phyloP scores from a whole-genome alignment of 2,888 invertebrate species.

The Leucozona laternaria region DNA sequence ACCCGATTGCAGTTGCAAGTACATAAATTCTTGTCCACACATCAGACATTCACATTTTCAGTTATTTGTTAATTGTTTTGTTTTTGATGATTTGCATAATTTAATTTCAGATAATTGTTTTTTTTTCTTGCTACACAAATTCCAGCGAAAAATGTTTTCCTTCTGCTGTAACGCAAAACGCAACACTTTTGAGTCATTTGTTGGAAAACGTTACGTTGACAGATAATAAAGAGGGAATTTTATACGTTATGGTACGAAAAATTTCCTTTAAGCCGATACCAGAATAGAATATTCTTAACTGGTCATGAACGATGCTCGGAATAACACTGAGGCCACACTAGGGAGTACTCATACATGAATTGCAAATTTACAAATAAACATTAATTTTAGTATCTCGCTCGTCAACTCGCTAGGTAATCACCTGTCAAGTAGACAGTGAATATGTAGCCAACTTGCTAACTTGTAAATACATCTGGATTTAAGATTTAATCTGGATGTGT shows the following conservation, averaged over 20 bases:
- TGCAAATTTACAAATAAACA: too few species aligned
- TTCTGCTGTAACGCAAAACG: slow-evolving; percentile 65
- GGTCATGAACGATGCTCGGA: too few species aligned
- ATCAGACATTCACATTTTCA: slow-evolving; percentile 55
- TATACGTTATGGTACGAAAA: neutral
- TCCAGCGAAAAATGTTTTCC: slow-evolving; percentile 70
- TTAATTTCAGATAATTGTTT: slow-evolving; percentile 48
- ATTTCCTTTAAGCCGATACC: neutral
- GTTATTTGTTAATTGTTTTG: slow-evolving; percentile 51
- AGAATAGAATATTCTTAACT: neutral
- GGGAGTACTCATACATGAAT: too few species aligned
- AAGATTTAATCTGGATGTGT: too few species aligned
- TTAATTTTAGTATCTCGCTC: too few species aligned
- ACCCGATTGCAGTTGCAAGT: slow-evolving; percentile 40
- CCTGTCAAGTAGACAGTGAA: too few species aligned
- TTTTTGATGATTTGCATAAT: slow-evolving; percentile 60
- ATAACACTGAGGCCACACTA: too few species aligned
- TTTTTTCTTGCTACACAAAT: slow-evolving; percentile 45
- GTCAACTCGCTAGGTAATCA: too few species aligned
- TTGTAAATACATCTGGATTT: too few species aligned
- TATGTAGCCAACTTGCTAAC: too few species aligned
- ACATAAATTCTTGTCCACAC: slow-evolving; percentile 12
- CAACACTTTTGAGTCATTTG: slow-evolving; percentile 64
- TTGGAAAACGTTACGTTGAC: slow-evolving; percentile 38
- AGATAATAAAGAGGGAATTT: slow-evolving; percentile 31